phyloP scores from a whole-genome alignment of 2,888 invertebrate species.

The Ctenicera cuprea region DNA sequence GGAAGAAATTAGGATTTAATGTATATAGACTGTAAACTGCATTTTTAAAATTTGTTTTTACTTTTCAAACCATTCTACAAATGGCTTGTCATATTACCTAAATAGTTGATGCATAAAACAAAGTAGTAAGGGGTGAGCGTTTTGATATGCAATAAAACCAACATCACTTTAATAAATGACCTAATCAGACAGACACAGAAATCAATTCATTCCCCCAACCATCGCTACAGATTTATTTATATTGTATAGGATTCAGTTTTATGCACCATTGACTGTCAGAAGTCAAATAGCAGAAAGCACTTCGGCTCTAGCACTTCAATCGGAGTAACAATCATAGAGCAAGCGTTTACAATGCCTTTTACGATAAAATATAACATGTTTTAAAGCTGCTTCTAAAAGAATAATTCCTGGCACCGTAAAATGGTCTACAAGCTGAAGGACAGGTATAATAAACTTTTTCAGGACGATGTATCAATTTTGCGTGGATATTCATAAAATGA shows the following conservation, averaged over 20 bases:
- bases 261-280: slow-evolving; percentile 32
- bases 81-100: no score
- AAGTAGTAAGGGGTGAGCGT: neutral
- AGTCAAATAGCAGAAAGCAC: slow-evolving; percentile 29
- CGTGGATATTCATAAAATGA: slow-evolving; percentile 60
- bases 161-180: slow-evolving; percentile 12
- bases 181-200: slow-evolving; percentile 15
- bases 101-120: neutral
- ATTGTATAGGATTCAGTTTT: slow-evolving; percentile 22
- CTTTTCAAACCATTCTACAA: no score
- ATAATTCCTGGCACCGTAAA: slow-evolving; percentile 38
- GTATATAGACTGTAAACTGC: no score
- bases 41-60: no score
- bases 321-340: slow-evolving; percentile 19
- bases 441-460: slow-evolving; percentile 49
- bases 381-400: slow-evolving; percentile 30
- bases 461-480: slow-evolving; percentile 54
- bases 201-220: neutral
- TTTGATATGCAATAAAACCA: slow-evolving; percentile 2
- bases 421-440: slow-evolving; percentile 38
- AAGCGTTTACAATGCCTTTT: slow-evolving; percentile 27
- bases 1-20: no score
- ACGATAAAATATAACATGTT: slow-evolving; percentile 23
- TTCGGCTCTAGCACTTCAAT: slow-evolving; percentile 22
- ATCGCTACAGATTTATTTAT: slow-evolving; percentile 16